Evolutionary conservation across 2,888 invertebrate species (phyloP), one percentile per base, ranked within the genome.

Genomic region (Caenorhabditis sp.): DNA sequence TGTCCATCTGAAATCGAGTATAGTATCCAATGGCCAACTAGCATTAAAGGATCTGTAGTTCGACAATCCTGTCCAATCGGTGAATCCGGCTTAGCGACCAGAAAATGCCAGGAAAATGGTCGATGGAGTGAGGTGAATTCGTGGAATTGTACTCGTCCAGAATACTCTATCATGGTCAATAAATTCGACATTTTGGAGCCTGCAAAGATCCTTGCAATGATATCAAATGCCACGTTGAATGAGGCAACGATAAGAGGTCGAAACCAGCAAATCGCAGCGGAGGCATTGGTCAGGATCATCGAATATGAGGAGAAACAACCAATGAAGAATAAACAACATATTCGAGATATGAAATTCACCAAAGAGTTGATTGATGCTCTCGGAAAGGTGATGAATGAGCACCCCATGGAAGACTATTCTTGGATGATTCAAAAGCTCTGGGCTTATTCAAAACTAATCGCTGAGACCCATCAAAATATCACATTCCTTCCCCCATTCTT

Each of bases 21-120:
- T 38, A 85, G 83, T 43, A 78, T 86, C 27, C 83, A 83, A 59
- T 86, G 86, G 86, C 84, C 85, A 12, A 80, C 82, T 0, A 85
- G 84, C 20, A 63, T 72, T n/a, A 79, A 78, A 64, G 70, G 77
- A 52, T 63, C 71, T 36, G 70, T 54, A 12, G 77, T 77, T 1
- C 56, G 76, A 38, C 76, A 83, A 52, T 84, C 84, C 0, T 84
- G 84, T 63, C 72, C 78, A 20, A 59, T 59, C 43, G 73, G 72
- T 10, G 78, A 78, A 70, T 77, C 78, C 43, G 85, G 85, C 3
- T 70, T 85, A 20, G 83, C 84, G 0, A 84, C 84, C 0, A 52
- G 85, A 57, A 74, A 71, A 43, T 85, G 85, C 67, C 62, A 67
- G 14, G 65, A 72, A 52, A 67, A 71, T 25, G 81, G 78, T 5